These are phyloP conservation scores for Magallana nippona DNA, from an alignment of 2,888 invertebrate species.

Conservation along the genomic window DNA sequence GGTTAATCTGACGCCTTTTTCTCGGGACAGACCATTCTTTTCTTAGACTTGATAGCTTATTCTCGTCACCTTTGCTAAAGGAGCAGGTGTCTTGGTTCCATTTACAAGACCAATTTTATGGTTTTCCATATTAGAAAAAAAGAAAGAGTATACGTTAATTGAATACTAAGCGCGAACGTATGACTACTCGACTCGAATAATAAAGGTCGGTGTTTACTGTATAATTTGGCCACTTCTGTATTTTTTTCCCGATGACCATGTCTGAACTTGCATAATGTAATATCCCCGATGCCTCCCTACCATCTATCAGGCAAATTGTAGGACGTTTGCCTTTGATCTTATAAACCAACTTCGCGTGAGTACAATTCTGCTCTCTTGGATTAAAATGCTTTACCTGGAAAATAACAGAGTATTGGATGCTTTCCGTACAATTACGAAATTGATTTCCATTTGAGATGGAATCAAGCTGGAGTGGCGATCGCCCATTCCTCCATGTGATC, in stretches of 20 bases:
- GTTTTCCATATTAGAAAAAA: constrained; percentile 4
- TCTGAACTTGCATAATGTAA: constrained; percentile 23
- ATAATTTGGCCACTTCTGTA: constrained; percentile 25
- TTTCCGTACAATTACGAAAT: constrained; percentile 47
- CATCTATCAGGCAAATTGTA: neutral
- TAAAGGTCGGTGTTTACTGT: constrained; percentile 4
- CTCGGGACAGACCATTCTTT: neutral
- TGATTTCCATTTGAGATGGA: constrained; percentile 44
- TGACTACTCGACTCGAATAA: neutral
- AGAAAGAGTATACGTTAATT: constrained; percentile 17
- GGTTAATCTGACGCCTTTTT: constrained; percentile 1
- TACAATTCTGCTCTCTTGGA: neutral
- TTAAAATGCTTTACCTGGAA: constrained; percentile 47
- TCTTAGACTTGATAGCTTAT: neutral
- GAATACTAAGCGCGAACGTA: constrained; percentile 21
- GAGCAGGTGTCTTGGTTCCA: constrained; percentile 31
- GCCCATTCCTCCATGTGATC: constrained; percentile 4
- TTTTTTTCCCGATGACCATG: neutral
- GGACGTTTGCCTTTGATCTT: neutral
- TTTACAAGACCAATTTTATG: constrained; percentile 12
- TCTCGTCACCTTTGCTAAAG: neutral
- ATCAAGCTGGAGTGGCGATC: constrained; percentile 25
- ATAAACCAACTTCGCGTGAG: constrained; percentile 5
- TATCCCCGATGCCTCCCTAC: neutral
- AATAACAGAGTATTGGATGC: constrained; percentile 41